Base-by-base conservation (phyloP, 1,140 invertebrate genomes). In the Battus philenor region DNA sequence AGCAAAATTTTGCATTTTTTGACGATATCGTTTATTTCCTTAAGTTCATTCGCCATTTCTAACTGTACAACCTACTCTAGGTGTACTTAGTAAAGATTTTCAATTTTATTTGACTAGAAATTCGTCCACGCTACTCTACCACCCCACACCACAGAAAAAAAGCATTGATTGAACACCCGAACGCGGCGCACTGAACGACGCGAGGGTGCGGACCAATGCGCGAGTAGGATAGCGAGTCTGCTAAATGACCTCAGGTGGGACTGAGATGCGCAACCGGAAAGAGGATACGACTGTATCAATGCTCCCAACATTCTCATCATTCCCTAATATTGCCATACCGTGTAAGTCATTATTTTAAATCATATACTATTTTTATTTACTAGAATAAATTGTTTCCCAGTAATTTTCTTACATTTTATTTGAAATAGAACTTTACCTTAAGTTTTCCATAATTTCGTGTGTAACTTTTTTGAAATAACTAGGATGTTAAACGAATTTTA, bases 1-100 rank as follows among this genome's bases (percentile, higher is more conserved):
- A 86, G 68, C 47, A 86, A 67, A 67, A 86, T 75, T 78, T 79
- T 80, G 59, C 75, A 77, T 67, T 83, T 85, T 67, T 77, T 83
- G 13, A 79, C 72, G 58, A 83, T 75, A 32, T 83, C 79, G 52
- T 63, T 56, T 49, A 85, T 77, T 54, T 80, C 77, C 60, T 69
- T 81, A 59, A 56, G 73, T 26, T 75, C 69, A 61, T 69, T 78
- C 46, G 81, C 81, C 81, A 85, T 85, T 68, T 27, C 20, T 49
- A 34, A 41, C 44, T 47, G 55, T 64, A 69, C 61, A 56, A 62
- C 58, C 59, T 63, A 55, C 58, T 59, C 41, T 32, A 67, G 61
- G 48, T 56, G 66, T 68, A 76, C 69, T 75, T 71, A 72, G 20
- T 26, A 46, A 47, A 50, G 52, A 64, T 66, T 64, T 66, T 31